A percentile compares a stretch with the other conserved stretches of the same genome.
phyloP scores from a whole-genome alignment of 1,140 invertebrate genomes.

The Lamellibrachia luymesi region DNA sequence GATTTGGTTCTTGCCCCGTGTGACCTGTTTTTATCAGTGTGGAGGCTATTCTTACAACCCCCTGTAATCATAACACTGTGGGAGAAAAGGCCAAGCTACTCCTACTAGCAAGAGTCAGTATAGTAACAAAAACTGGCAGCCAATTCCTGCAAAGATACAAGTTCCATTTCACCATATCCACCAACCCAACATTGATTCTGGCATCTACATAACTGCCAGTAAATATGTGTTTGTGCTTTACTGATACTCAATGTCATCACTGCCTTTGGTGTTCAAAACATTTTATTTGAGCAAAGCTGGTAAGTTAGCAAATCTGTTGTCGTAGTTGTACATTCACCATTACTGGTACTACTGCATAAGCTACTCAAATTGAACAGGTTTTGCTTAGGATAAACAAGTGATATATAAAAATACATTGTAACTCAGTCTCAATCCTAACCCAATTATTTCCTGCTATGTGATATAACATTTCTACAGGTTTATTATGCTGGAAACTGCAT shows the following conservation, averaged over 20 bases:
- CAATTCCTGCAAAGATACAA: neutral
- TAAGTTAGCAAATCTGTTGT: neutral
- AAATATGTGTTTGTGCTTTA: too few species aligned
- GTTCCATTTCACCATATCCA: neutral
- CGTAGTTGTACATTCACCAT: neutral
- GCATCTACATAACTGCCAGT: too few species aligned
- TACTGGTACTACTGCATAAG: too few species aligned
- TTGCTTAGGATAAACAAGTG: too few species aligned
- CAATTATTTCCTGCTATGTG: neutral
- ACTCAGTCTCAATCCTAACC: neutral
- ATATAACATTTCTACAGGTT: too few species aligned
- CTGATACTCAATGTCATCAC: too few species aligned
- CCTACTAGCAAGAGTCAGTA: neutral
- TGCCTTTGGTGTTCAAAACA: too few species aligned
- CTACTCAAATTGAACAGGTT: too few species aligned
- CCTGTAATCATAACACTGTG: neutral
- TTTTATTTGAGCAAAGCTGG: too few species aligned
- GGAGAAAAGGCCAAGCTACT: neutral
- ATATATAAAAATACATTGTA: neutral
- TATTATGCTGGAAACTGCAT: neutral
- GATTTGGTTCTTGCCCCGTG: neutral
- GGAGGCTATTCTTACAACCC: neutral
- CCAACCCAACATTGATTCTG: too few species aligned
- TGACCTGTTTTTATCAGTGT: neutral
- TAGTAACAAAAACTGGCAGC: neutral